Percentiles rank a stretch among this genome's conserved stretches.
Conservation (phyloP, 2,113 vertebrate genomes). For the Hystrix cristata region DNA sequence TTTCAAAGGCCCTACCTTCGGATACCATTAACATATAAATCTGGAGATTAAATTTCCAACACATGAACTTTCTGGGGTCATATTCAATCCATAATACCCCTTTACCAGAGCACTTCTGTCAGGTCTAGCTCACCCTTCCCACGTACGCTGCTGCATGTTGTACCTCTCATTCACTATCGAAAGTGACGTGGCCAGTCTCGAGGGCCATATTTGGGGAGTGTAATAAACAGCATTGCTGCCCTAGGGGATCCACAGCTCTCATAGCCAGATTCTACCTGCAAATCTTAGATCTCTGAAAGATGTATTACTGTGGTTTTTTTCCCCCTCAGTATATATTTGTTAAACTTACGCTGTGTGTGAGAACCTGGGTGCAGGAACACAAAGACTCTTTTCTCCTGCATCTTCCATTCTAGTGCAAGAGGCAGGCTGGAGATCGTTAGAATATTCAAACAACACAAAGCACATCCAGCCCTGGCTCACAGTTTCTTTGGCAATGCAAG, state of each 20-base stretch:
- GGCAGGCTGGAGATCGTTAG: slow-evolving; percentile 16
- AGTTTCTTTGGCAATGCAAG: slow-evolving; percentile 51
- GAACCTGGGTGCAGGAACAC: not conserved
- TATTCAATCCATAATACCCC: not conserved
- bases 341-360: not conserved
- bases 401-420: not conserved
- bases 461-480: slow-evolving; percentile 11
- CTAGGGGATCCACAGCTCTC: not conserved
- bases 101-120: not conserved
- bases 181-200: not conserved
- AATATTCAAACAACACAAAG: slow-evolving; percentile 21
- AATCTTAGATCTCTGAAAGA: not conserved
- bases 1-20: not conserved
- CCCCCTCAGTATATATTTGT: not conserved
- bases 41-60: not conserved
- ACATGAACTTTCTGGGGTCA: not conserved
- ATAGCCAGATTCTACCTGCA: slow-evolving; percentile 9
- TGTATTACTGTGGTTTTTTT: not conserved
- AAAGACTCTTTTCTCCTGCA: not conserved
- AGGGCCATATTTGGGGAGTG: not conserved
- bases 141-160: not conserved
- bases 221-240: not conserved
- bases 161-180: not conserved
- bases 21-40: not conserved
- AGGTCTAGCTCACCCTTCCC: not conserved